Evolutionary conservation across 1,140 invertebrate species (phyloP).

Genomic region (Drosophila lacertosa): DNA sequence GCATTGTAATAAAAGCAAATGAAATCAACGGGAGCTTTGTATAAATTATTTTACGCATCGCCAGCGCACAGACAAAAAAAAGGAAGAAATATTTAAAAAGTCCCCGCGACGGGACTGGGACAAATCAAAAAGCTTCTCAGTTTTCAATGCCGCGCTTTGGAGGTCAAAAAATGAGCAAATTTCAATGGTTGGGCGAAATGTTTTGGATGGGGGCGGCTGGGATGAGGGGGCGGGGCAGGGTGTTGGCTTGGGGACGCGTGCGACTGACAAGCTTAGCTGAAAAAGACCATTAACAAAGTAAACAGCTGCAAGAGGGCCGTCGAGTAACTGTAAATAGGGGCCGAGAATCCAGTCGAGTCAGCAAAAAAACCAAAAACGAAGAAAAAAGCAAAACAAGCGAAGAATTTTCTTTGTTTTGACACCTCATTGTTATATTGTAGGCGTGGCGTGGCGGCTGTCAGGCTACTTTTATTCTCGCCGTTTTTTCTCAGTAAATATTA

Average conservation of each 20-base stretch:
- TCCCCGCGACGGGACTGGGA: slow-evolving; percentile 27
- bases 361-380: slow-evolving; percentile 39
- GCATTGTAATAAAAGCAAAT: slow-evolving; percentile 65
- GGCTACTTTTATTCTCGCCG: background rate
- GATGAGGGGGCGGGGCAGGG: no score
- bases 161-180: slow-evolving; percentile 74
- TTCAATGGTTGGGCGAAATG: slow-evolving; percentile 49
- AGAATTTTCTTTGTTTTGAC: slow-evolving; percentile 72
- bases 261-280: slow-evolving; percentile 70
- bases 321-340: slow-evolving; percentile 50
- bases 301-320: slow-evolving; percentile 67
- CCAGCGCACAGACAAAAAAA: slow-evolving; percentile 43
- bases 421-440: slow-evolving; percentile 38
- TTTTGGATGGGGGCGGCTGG: background rate
- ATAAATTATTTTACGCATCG: slow-evolving; percentile 75
- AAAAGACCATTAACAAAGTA: slow-evolving; percentile 83
- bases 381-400: slow-evolving; percentile 24
- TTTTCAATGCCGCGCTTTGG: slow-evolving; percentile 64
- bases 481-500: slow-evolving; percentile 24
- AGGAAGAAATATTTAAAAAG: slow-evolving; percentile 22
- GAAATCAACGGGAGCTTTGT: slow-evolving; percentile 65
- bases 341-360: slow-evolving; percentile 60
- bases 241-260: slow-evolving; percentile 34
- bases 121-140: slow-evolving; percentile 67
- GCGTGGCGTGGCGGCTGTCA: slow-evolving; percentile 9